phyloP scores from a whole-genome alignment of 2,888 invertebrate genomes.

The Drosophila barbarae region DNA sequence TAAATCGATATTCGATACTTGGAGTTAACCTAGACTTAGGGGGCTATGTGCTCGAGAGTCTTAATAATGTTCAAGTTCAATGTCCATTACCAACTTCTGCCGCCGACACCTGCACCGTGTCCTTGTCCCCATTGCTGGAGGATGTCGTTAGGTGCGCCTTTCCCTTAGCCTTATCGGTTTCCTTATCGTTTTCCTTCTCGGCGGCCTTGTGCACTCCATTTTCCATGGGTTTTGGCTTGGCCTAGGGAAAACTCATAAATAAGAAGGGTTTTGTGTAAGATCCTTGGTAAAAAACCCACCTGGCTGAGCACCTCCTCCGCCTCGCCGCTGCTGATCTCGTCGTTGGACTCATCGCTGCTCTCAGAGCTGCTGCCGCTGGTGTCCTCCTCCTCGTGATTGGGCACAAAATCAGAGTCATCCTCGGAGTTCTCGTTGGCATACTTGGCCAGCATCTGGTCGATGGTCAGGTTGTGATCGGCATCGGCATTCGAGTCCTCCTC shows the following conservation, averaged over 20 bases:
- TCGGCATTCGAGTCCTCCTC: constrained; percentile 49
- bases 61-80: constrained; percentile 59
- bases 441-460: constrained; percentile 71
- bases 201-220: constrained; percentile 36
- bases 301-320: constrained; percentile 25
- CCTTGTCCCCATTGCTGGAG: constrained; percentile 33
- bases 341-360: constrained; percentile 44
- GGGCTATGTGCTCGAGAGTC: constrained; percentile 42
- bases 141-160: constrained; percentile 43
- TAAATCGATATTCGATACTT: constrained; percentile 68
- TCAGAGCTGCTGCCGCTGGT: constrained; percentile 32
- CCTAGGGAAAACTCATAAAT: constrained; percentile 8
- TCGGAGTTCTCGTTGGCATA: constrained; percentile 71
- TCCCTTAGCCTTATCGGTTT: constrained; percentile 30
- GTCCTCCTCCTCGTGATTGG: constrained; percentile 52
- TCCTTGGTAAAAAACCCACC: constrained; percentile 15
- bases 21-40: constrained; percentile 64
- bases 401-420: constrained; percentile 75
- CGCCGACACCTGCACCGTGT: constrained; percentile 35
- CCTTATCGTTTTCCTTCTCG: constrained; percentile 24
- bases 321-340: constrained; percentile 46
- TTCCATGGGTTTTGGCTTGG: constrained; percentile 17
- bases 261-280: background rate
- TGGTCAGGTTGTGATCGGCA: constrained; percentile 59
- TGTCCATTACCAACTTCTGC: constrained; percentile 74